phyloP scores from a whole-genome alignment of 2,113 vertebrate genomes.

The Sinocyclocheilus anophthalmus region DNA sequence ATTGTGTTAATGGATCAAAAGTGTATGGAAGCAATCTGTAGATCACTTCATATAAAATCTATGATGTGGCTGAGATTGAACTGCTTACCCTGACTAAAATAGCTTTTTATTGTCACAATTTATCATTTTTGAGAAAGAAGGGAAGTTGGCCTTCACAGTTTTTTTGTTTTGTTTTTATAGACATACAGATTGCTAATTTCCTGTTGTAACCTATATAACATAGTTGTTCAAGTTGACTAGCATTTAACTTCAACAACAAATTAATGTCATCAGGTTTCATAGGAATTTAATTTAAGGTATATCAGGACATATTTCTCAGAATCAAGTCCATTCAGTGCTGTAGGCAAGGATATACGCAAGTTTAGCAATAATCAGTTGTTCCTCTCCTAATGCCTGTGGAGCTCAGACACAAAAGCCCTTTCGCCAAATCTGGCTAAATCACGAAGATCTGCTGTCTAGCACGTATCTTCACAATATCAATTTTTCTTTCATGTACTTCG shows the following conservation, averaged over 20 bases:
- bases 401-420: neutral
- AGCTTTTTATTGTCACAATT: neutral
- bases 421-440: neutral
- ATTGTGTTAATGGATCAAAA: neutral
- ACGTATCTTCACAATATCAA: neutral
- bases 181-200: neutral
- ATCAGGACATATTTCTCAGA: conserved; percentile 7
- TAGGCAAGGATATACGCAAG: neutral
- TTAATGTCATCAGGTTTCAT: neutral
- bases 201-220: neutral
- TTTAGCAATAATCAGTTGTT: neutral
- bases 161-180: neutral
- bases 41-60: neutral
- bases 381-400: neutral
- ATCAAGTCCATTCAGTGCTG: neutral
- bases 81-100: neutral
- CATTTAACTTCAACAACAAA: neutral
- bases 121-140: neutral
- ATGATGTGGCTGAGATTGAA: neutral
- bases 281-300: neutral
- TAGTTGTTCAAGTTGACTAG: neutral
- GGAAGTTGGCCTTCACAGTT: neutral
- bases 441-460: neutral
- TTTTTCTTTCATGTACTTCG: neutral
- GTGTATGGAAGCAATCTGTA: neutral